phyloP scores from a whole-genome alignment of 2,113 vertebrate species.

The Ranitomeya imitator region DNA sequence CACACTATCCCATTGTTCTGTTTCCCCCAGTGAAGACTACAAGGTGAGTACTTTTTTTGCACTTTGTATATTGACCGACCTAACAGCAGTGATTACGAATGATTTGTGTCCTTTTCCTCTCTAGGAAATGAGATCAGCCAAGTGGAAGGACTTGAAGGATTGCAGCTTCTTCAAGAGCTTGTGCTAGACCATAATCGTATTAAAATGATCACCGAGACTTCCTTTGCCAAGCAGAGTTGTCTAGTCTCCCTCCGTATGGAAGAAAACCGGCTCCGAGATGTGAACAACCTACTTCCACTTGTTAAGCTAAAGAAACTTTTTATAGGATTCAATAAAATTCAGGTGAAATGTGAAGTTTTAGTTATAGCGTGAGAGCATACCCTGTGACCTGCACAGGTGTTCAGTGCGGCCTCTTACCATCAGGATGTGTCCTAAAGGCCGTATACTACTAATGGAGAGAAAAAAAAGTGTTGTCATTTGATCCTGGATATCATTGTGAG shows the following conservation, averaged over 20 bases:
- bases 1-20: no score
- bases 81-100: background rate
- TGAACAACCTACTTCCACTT: conserved; percentile 75
- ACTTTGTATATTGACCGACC: background rate
- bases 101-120: conserved; percentile 5
- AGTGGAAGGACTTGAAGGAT: conserved; percentile 81
- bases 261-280: conserved; percentile 80
- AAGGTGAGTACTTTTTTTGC: no score
- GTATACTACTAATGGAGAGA: background rate
- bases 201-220: conserved; percentile 74
- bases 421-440: no score
- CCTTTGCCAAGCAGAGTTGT: conserved; percentile 73
- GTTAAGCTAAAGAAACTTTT: conserved; percentile 78
- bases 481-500: background rate
- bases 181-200: conserved; percentile 82
- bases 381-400: background rate
- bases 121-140: conserved; percentile 84
- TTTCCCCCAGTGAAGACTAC: no score
- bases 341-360: conserved; percentile 70
- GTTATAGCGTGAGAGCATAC: background rate
- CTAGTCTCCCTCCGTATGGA: conserved; percentile 78
- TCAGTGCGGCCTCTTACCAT: no score
- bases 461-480: background rate
- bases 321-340: conserved; percentile 83
- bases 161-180: conserved; percentile 76